These are phyloP conservation scores for Scytalopus superciliaris DNA, from an alignment of 2,113 vertebrate genomes.

Conservation along the genomic window DNA sequence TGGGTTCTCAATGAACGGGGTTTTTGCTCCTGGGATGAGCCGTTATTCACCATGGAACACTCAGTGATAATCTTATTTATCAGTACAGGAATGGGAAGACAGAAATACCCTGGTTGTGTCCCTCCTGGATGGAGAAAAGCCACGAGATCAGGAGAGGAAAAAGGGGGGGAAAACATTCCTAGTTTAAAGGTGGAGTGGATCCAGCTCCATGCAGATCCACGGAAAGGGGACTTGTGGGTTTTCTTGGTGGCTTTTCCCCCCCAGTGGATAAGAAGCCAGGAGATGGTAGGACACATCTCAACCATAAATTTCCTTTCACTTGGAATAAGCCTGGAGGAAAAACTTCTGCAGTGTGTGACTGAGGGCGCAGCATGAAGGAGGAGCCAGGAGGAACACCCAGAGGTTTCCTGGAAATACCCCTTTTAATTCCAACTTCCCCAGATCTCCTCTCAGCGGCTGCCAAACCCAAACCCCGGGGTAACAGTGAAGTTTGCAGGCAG, in stretches of 20 bases:
- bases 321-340: neutral
- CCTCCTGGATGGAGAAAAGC: neutral
- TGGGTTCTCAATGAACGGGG: neutral
- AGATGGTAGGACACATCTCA: neutral
- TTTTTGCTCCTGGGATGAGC: neutral
- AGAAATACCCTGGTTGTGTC: neutral
- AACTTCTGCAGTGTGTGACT: neutral
- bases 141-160: neutral
- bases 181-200: neutral
- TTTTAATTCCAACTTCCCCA: neutral
- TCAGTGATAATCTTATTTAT: neutral
- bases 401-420: neutral
- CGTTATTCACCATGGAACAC: neutral
- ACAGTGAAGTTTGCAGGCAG: neutral
- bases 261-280: neutral
- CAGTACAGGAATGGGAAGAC: neutral
- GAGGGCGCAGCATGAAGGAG: neutral
- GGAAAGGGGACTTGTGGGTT: neutral
- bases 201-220: neutral
- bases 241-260: neutral
- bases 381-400: neutral
- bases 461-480: neutral
- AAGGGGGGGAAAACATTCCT: accelerated
- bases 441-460: neutral
- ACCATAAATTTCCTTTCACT: neutral